Evolutionary conservation across 2,113 vertebrate species (phyloP).

Genomic region (Macrotus californicus): DNA sequence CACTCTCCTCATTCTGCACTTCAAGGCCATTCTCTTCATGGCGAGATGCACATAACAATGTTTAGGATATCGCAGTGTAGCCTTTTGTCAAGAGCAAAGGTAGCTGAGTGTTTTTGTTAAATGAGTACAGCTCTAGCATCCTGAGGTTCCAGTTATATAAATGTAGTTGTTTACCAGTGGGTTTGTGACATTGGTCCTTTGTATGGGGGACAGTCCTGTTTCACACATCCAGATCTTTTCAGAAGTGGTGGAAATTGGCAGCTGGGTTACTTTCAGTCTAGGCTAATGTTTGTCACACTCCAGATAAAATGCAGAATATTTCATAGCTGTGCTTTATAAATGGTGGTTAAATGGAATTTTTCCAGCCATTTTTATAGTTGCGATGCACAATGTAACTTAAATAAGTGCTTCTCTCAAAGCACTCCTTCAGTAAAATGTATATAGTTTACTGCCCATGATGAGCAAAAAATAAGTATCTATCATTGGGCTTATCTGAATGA

Average conservation of each 20-base stretch:
- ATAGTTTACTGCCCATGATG: constrained; percentile 69
- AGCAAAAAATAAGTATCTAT: constrained; percentile 78
- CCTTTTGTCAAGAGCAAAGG: constrained; percentile 73
- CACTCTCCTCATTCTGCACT: constrained; percentile 72
- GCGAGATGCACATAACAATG: constrained; percentile 69
- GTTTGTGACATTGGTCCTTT: constrained; percentile 81
- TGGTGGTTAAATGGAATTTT: constrained; percentile 80
- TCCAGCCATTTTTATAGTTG: constrained; percentile 85
- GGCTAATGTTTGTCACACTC: neutral
- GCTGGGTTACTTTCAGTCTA: constrained; percentile 53
- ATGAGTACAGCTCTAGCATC: constrained; percentile 60
- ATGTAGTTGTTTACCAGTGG: constrained; percentile 80
- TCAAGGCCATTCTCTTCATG: constrained; percentile 76
- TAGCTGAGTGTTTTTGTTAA: constrained; percentile 64
- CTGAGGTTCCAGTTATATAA: constrained; percentile 75
- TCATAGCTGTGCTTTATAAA: constrained; percentile 84
- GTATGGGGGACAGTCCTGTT: constrained; percentile 75
- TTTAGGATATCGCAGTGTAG: constrained; percentile 76
- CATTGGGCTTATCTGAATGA: constrained; percentile 77
- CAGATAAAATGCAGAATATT: constrained; percentile 72
- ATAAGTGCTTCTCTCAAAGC: constrained; percentile 83
- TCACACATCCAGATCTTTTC: constrained; percentile 70
- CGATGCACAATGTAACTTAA: constrained; percentile 78
- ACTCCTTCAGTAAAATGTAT: constrained; percentile 71
- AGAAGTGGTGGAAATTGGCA: constrained; percentile 59